Conservation (phyloP, 2,113 vertebrate species). For the Calidris pygmaea region DNA sequence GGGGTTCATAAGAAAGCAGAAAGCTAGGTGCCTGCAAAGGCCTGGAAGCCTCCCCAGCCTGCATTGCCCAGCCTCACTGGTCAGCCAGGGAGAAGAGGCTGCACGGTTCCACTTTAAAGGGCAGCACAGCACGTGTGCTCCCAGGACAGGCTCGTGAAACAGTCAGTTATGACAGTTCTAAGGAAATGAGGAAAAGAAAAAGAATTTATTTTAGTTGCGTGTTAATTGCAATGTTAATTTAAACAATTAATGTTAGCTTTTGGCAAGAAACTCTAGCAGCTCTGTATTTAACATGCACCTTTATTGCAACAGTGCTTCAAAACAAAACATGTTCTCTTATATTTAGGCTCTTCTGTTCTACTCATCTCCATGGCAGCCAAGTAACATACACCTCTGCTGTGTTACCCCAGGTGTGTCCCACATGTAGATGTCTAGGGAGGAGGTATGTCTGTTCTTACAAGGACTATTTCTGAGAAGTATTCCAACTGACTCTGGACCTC, state of each 20-base stretch:
- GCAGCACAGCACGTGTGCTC: background rate
- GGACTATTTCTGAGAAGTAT: background rate
- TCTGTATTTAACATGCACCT: background rate
- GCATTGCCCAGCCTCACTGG: background rate
- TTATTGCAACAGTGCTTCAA: background rate
- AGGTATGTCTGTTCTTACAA: background rate
- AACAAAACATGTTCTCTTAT: background rate
- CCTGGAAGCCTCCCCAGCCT: background rate
- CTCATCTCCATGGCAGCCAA: background rate
- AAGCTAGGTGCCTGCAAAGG: background rate
- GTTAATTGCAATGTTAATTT: slow-evolving; percentile 32
- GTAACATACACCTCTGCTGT: background rate
- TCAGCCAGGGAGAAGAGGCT: background rate
- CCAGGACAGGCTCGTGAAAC: background rate
- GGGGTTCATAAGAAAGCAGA: background rate
- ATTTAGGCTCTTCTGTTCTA: background rate
- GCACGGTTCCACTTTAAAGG: accelerated
- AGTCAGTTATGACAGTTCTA: background rate
- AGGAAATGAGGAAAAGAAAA: background rate
- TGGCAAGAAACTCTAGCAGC: background rate
- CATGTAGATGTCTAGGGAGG: background rate
- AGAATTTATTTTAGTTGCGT: background rate
- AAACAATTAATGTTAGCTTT: slow-evolving; percentile 50
- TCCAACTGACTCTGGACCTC: background rate
- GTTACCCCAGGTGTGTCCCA: background rate